A percentile compares a stretch with the other conserved stretches of the same genome.
Evolutionary conservation across 2,797 vertebrate species (phyloP).

Genomic region (Crenichthys baileyi): DNA sequence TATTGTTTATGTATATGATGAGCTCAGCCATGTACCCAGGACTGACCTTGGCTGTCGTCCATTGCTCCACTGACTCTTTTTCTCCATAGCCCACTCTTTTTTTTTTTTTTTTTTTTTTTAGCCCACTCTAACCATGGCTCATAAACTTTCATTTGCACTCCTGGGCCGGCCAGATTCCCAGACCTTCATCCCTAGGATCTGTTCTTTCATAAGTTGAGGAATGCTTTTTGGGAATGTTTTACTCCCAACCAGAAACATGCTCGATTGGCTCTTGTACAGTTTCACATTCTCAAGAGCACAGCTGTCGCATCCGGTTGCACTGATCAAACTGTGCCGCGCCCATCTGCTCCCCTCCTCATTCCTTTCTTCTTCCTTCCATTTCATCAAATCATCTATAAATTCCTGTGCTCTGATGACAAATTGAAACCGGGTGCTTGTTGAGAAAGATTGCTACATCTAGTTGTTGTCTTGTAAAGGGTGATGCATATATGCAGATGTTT

Average conservation of each 20-base stretch:
- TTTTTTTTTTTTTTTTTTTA: too few relatives aligned
- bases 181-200: conserved; percentile 29
- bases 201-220: conserved; percentile 56
- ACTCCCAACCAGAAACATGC: conserved; percentile 58
- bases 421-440: conserved; percentile 38
- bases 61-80: conserved; percentile 47
- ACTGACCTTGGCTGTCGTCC: conserved; percentile 54
- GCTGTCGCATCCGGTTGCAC: conserved; percentile 54
- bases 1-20: conserved; percentile 75
- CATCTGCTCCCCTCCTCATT: conserved; percentile 42
- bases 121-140: conserved; percentile 54
- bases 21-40: conserved; percentile 58
- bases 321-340: conserved; percentile 52
- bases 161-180: conserved; percentile 42
- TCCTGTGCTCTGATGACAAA: conserved; percentile 44
- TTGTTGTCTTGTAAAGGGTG: conserved; percentile 28
- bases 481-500: conserved; percentile 49
- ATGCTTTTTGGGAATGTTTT: conserved; percentile 53
- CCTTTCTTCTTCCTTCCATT: conserved; percentile 46
- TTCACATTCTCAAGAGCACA: conserved; percentile 59
- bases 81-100: conserved; percentile 48
- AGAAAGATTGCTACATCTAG: conserved; percentile 41
- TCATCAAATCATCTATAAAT: conserved; percentile 47
- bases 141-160: conserved; percentile 56
- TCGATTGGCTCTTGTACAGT: conserved; percentile 49